A percentile compares a stretch with the other conserved stretches of the same genome.
Evolutionary conservation across 2,797 vertebrate genomes (phyloP).

Genomic region (Vireo griseus): DNA sequence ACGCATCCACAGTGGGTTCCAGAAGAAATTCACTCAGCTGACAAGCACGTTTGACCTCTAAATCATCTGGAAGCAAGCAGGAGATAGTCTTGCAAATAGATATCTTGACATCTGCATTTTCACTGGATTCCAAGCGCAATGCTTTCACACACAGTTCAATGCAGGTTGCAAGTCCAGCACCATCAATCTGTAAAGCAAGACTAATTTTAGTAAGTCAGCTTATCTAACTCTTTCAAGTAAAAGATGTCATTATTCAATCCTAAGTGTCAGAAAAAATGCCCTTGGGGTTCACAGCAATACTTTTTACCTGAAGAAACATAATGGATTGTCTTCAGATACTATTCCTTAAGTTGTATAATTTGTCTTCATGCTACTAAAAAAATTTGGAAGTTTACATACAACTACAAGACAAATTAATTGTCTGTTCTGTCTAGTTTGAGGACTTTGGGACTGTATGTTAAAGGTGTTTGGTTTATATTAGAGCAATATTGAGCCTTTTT

Average conservation of each 20-base stretch:
- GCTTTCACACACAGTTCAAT: slow-evolving; percentile 94
- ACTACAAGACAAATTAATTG: not conserved
- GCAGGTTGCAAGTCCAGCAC: slow-evolving; percentile 86
- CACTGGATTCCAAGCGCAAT: slow-evolving; percentile 87
- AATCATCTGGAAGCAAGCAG: slow-evolving; percentile 90
- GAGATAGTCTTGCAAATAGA: slow-evolving; percentile 97
- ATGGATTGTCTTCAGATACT: not conserved
- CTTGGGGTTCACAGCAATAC: not conserved
- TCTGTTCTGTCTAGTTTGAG: not conserved
- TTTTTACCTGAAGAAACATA: not conserved
- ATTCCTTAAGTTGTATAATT: not conserved
- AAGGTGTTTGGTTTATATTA: not conserved
- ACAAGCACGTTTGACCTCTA: slow-evolving; percentile 96
- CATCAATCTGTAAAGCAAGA: slow-evolving; percentile 76
- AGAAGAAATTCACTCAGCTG: slow-evolving; percentile 96
- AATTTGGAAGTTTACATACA: not conserved
- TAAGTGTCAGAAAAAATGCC: not conserved
- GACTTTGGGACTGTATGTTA: not conserved
- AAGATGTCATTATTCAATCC: not conserved
- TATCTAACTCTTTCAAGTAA: not conserved
- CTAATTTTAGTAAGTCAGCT: slow-evolving; percentile 32
- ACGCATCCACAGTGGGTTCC: slow-evolving; percentile 95
- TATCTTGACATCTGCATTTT: slow-evolving; percentile 86
- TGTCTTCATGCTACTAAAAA: not conserved
- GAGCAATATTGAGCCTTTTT: not conserved